These are phyloP conservation scores for Pemphredon lugubris DNA, from an alignment of 2,888 invertebrate species.

Conservation along the genomic window DNA sequence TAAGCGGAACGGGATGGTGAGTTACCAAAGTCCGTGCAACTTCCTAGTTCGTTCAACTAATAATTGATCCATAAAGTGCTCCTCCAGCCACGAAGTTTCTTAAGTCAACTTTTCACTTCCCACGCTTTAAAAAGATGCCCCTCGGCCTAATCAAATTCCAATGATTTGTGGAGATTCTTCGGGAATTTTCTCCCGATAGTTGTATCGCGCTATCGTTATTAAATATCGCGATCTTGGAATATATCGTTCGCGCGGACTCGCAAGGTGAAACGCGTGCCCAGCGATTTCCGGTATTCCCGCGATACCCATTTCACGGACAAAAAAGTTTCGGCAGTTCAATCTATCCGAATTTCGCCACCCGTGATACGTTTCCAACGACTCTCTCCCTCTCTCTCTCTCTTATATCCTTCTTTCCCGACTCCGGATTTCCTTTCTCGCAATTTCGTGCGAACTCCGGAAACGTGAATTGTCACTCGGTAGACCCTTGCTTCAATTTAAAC, in stretches of 20 bases:
- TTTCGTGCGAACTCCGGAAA: conserved; percentile 9
- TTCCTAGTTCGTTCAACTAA: conserved; percentile 60
- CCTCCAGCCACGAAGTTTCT: conserved; percentile 49
- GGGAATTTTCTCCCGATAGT: not conserved
- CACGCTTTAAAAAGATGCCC: conserved; percentile 56
- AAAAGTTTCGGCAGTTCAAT: not conserved
- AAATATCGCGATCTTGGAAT: not conserved
- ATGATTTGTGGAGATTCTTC: conserved; percentile 46
- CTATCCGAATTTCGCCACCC: not conserved
- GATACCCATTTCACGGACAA: not conserved
- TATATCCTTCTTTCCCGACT: not conserved
- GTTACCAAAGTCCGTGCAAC: conserved; percentile 55
- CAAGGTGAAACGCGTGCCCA: not conserved
- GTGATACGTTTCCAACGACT: not conserved
- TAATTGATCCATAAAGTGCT: conserved; percentile 66
- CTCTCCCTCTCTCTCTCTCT: not conserved
- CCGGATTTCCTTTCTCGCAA: not conserved
- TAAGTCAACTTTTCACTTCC: conserved; percentile 64
- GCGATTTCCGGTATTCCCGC: not conserved
- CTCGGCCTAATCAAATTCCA: conserved; percentile 61
- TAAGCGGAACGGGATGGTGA: conserved; percentile 41
- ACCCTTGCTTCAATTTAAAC: conserved; percentile 65
- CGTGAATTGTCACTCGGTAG: conserved; percentile 61
- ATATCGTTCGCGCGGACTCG: not conserved
- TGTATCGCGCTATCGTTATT: too few species aligned